These are phyloP conservation scores for Oscheius sp. DNA, from an alignment of 2,888 invertebrate species.

Conservation along the genomic window DNA sequence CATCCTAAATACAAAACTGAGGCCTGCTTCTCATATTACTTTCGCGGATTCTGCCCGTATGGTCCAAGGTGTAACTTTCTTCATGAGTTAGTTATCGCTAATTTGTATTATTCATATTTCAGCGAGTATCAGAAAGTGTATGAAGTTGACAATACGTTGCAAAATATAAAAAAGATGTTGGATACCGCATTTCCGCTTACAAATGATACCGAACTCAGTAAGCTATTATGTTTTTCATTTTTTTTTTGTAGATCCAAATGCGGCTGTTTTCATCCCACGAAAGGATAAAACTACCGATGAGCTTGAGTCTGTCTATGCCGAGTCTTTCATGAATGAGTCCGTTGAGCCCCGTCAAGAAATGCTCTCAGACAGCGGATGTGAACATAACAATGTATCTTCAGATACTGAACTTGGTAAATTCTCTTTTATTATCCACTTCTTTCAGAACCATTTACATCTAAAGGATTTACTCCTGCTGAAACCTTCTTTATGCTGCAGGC, in stretches of 20 bases:
- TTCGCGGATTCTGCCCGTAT: background rate
- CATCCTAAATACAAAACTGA: slow-evolving; percentile 15
- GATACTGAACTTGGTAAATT: background rate
- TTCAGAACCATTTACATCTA: background rate
- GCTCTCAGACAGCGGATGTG: background rate
- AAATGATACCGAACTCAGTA: background rate
- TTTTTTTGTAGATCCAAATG: background rate
- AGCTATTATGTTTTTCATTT: background rate
- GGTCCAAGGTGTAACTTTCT: slow-evolving; percentile 1
- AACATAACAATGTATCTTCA: background rate
- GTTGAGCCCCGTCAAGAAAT: background rate
- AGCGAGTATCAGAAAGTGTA: background rate
- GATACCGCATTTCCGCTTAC: background rate
- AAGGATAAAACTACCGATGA: background rate
- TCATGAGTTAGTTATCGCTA: slow-evolving; percentile 1
- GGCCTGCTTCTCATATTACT: background rate
- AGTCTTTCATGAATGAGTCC: background rate
- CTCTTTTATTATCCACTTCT: background rate
- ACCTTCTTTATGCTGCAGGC: background rate
- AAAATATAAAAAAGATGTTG: background rate
- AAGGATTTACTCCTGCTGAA: background rate
- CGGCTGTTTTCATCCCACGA: background rate
- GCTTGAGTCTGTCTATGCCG: background rate
- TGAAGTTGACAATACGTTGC: background rate
- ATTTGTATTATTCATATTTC: background rate